Percentiles rank a stretch among this genome's conserved stretches.
phyloP scores from a whole-genome alignment of 2,888 invertebrate genomes.

The Ommatoiulus sabulosus region DNA sequence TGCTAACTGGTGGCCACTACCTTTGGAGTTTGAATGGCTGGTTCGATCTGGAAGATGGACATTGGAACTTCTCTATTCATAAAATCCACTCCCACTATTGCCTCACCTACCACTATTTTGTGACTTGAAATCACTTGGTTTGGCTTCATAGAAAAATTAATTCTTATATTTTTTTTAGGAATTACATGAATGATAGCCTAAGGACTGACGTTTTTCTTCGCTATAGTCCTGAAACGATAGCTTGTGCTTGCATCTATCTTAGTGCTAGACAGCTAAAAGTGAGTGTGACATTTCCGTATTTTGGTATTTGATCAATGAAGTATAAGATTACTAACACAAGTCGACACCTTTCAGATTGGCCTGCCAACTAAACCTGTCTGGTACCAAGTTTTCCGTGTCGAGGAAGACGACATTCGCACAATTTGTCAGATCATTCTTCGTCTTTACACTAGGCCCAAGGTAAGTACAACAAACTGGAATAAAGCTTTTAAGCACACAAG shows the following conservation, averaged over 20 bases:
- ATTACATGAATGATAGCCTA: conserved; percentile 99
- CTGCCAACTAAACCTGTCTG: conserved; percentile 90
- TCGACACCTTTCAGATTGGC: conserved; percentile 69
- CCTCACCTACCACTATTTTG: not conserved
- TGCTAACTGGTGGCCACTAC: conserved; percentile 48
- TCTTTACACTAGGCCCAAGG: conserved; percentile 86
- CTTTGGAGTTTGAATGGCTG: conserved; percentile 34
- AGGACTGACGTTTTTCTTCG: conserved; percentile 96
- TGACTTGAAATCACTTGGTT: not conserved
- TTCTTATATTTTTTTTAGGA: conserved; percentile 71
- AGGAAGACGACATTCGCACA: conserved; percentile 84
- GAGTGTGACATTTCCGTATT: conserved; percentile 49
- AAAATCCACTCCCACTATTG: conserved; percentile 7
- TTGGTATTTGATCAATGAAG: not conserved
- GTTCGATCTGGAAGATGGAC: conserved; percentile 44
- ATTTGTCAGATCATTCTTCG: conserved; percentile 85
- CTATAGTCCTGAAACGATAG: conserved; percentile 96
- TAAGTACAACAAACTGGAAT: conserved; percentile 67
- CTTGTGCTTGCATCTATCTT: conserved; percentile 98
- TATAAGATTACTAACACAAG: not conserved
- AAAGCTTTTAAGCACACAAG: not conserved
- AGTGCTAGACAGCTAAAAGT: conserved; percentile 84
- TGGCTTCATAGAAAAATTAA: not conserved
- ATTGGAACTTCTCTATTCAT: not conserved
- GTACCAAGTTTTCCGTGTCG: conserved; percentile 88